phyloP scores from a whole-genome alignment of 2,113 vertebrate genomes.

The Ochotona curzoniae region DNA sequence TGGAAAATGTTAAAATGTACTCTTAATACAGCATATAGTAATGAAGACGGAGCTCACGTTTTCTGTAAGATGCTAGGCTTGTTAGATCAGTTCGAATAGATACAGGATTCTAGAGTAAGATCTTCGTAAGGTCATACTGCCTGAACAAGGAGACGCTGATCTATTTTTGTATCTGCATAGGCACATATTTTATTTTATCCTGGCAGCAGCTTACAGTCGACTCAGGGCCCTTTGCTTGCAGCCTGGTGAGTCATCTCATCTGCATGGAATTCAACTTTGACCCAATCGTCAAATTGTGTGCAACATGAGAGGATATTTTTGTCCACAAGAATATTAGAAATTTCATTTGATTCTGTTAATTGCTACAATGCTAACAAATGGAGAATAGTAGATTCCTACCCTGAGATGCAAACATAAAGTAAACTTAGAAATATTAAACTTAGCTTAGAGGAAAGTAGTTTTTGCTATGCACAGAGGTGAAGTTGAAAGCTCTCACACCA shows the following conservation, averaged over 20 bases:
- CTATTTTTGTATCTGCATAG: slow-evolving; percentile 86
- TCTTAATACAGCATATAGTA: slow-evolving; percentile 36
- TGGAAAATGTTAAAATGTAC: slow-evolving; percentile 47
- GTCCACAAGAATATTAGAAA: slow-evolving; percentile 51
- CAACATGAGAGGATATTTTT: slow-evolving; percentile 62
- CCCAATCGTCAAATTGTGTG: slow-evolving; percentile 72
- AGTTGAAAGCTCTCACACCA: background rate
- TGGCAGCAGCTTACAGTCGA: slow-evolving; percentile 70
- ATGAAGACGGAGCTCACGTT: slow-evolving; percentile 42
- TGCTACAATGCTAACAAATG: slow-evolving; percentile 52
- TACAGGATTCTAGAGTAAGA: slow-evolving; percentile 80
- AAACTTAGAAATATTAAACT: slow-evolving; percentile 42
- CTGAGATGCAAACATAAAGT: slow-evolving; percentile 41
- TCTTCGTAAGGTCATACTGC: slow-evolving; percentile 84
- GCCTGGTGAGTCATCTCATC: slow-evolving; percentile 65
- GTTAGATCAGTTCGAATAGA: slow-evolving; percentile 70
- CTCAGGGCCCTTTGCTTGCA: slow-evolving; percentile 67
- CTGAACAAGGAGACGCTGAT: slow-evolving; percentile 82
- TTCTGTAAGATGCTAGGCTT: slow-evolving; percentile 72
- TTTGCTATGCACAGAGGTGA: slow-evolving; percentile 31
- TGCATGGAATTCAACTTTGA: slow-evolving; percentile 79
- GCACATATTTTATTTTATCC: slow-evolving; percentile 78
- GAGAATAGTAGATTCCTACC: background rate
- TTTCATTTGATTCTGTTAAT: slow-evolving; percentile 73
- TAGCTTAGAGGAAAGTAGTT: slow-evolving; percentile 56